Evolutionary conservation across 2,888 invertebrate genomes (phyloP).

Genomic region (Tachina lurida): DNA sequence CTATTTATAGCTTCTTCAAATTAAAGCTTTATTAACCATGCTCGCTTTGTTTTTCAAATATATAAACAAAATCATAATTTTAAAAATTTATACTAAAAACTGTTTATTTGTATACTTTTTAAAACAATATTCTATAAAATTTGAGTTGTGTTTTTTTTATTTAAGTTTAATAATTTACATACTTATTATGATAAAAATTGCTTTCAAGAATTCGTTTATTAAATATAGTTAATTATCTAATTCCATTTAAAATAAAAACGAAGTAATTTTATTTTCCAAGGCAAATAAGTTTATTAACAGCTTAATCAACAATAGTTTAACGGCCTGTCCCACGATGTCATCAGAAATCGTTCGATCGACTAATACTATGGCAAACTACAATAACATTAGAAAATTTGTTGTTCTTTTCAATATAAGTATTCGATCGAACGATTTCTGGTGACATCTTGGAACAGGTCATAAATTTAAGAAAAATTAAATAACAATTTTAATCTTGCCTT

Average conservation of each 20-base stretch:
- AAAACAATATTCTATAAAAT: conserved; percentile 67
- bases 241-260: conserved; percentile 26
- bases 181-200: conserved; percentile 57
- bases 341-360: too few species aligned
- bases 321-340: too few species aligned
- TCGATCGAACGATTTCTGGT: too few species aligned
- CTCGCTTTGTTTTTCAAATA: conserved; percentile 80
- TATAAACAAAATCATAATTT: conserved; percentile 80
- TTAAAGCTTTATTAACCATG: conserved; percentile 82
- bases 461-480: conserved; percentile 32
- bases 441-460: too few species aligned
- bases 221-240: conserved; percentile 54
- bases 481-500: conserved; percentile 24
- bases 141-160: conserved; percentile 51
- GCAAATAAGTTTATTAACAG: conserved; percentile 51
- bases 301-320: conserved; percentile 15
- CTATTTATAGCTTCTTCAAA: conserved; percentile 80
- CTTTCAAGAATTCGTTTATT: conserved; percentile 25
- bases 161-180: conserved; percentile 65
- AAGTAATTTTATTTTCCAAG: conserved; percentile 39
- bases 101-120: conserved; percentile 24
- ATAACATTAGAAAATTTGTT: too few species aligned
- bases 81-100: conserved; percentile 70
- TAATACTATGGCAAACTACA: too few species aligned
- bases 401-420: too few species aligned